These are phyloP conservation scores for Brachymystax lenok DNA, from an alignment of 2,797 vertebrate species.

Conservation along the genomic window DNA sequence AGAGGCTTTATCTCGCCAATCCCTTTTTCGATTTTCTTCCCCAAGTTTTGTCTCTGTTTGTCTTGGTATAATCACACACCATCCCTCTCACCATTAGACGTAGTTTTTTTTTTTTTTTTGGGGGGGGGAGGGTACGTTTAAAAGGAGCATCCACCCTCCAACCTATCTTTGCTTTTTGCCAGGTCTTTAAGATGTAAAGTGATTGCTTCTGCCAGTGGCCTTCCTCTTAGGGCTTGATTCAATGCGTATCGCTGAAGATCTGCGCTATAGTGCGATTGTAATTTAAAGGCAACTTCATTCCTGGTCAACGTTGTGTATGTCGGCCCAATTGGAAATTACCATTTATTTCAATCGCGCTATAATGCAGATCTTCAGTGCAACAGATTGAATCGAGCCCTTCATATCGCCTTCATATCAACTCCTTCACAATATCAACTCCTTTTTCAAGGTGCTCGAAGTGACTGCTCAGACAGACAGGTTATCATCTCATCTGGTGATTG, in stretches of 20 bases:
- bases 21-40: too few relatives aligned
- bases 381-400: too few relatives aligned
- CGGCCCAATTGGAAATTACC: too few relatives aligned
- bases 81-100: conserved; percentile 14
- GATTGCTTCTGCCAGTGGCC: background rate
- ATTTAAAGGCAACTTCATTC: too few relatives aligned
- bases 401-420: background rate
- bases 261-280: too few relatives aligned
- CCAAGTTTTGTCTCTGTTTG: background rate
- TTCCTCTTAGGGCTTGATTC: background rate
- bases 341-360: too few relatives aligned
- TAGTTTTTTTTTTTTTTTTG: background rate
- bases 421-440: background rate
- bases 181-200: background rate
- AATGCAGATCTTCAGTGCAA: too few relatives aligned
- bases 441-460: background rate
- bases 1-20: conserved; percentile 5
- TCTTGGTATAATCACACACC: conserved; percentile 29
- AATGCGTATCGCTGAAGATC: too few relatives aligned
- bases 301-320: too few relatives aligned
- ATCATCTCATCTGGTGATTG: background rate
- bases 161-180: conserved; percentile 3
- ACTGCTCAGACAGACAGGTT: background rate
- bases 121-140: background rate
- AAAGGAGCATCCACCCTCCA: conserved; percentile 10